A percentile compares a stretch with the other conserved stretches of the same genome.
These are phyloP conservation scores for Drosophila fungiperda DNA, from an alignment of 2,888 invertebrate species.

Conservation along the genomic window DNA sequence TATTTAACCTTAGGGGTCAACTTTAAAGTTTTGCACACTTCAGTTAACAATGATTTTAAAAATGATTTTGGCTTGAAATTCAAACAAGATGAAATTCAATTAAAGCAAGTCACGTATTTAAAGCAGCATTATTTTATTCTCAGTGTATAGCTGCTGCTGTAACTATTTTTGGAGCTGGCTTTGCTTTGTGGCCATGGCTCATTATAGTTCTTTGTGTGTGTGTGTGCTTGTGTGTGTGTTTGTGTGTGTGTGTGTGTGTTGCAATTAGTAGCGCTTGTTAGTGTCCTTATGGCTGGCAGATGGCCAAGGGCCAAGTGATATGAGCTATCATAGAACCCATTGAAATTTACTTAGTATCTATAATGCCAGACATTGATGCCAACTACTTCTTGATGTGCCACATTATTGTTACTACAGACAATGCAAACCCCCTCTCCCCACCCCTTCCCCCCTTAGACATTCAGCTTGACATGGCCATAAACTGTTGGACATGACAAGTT, in stretches of 20 bases:
- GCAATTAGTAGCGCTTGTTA: slow-evolving; percentile 79
- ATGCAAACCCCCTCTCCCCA: slow-evolving; percentile 8
- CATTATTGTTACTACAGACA: slow-evolving; percentile 51
- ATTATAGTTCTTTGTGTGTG: slow-evolving; percentile 55
- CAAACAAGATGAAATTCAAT: background rate
- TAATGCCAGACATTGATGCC: slow-evolving; percentile 12
- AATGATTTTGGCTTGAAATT: background rate
- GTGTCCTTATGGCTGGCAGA: slow-evolving; percentile 65
- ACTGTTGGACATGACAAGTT: slow-evolving; percentile 81
- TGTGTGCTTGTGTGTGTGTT: slow-evolving; percentile 23
- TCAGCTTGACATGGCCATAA: slow-evolving; percentile 69
- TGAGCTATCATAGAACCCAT: slow-evolving; percentile 72
- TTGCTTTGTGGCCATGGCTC: slow-evolving; percentile 79
- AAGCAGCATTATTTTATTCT: background rate
- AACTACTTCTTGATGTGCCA: slow-evolving; percentile 28
- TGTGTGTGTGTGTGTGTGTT: slow-evolving; percentile 27
- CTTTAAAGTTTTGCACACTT: background rate
- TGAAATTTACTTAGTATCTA: slow-evolving; percentile 69
- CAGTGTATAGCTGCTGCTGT: slow-evolving; percentile 4
- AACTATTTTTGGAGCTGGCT: slow-evolving; percentile 57
- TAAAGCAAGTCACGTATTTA: background rate
- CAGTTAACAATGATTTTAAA: background rate
- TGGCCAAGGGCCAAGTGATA: slow-evolving; percentile 73
- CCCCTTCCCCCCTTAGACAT: background rate
- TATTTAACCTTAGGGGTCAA: background rate